These are phyloP conservation scores for Kryptopterus vitreolus DNA, from an alignment of 2,797 vertebrate genomes.

Conservation along the genomic window DNA sequence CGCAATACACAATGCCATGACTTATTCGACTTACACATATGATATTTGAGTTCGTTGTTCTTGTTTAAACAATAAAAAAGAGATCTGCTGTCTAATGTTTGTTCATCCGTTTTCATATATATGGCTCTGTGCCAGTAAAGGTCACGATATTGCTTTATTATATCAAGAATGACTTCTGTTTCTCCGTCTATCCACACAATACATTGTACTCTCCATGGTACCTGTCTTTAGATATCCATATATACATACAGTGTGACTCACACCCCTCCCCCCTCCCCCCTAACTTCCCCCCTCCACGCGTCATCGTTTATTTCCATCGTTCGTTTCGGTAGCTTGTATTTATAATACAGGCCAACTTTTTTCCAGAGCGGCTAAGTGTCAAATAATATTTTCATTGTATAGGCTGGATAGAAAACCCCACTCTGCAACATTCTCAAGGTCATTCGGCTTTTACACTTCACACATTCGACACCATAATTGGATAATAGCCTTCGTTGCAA, in stretches of 20 bases:
- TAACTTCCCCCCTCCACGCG: too few species aligned
- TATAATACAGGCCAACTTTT: neutral
- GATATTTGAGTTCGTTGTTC: neutral
- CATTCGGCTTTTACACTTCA: slow-evolving; percentile 1
- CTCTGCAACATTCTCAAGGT: neutral
- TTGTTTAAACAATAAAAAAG: neutral
- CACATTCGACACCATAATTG: neutral
- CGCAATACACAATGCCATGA: too few species aligned
- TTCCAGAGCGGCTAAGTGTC: neutral
- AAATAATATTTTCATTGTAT: neutral
- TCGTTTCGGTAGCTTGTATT: neutral
- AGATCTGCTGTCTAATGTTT: neutral
- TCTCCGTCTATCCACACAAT: neutral
- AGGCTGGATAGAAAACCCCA: neutral
- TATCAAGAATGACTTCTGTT: neutral
- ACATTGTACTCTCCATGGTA: neutral
- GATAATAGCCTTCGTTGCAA: neutral
- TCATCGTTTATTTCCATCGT: slow-evolving; percentile 1
- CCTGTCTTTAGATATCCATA: neutral
- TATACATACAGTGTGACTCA: too few species aligned
- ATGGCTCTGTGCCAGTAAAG: neutral
- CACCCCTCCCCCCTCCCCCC: too few species aligned
- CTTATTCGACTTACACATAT: too few species aligned
- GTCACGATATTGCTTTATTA: neutral
- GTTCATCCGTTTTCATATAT: neutral